A percentile compares a stretch with the other conserved stretches of the same genome.
phyloP scores from a whole-genome alignment of 1,140 invertebrate genomes.

The Drepana arcuata region DNA sequence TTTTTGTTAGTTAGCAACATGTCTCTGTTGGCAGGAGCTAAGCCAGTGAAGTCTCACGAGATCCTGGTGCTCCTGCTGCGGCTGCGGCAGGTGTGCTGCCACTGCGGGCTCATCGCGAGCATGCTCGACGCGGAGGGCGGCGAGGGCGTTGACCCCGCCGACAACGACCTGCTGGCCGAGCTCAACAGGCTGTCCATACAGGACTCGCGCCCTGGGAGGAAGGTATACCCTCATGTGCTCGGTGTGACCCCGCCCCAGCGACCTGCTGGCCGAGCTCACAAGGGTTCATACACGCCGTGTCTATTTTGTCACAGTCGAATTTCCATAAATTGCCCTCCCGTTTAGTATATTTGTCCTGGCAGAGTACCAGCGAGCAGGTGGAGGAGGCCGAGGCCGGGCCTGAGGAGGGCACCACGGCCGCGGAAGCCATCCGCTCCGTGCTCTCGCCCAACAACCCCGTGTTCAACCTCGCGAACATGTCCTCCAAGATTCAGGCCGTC shows the following conservation, averaged over 20 bases:
- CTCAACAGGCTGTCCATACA: conserved; percentile 74
- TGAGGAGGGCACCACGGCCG: conserved; percentile 47
- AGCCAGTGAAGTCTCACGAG: conserved; percentile 79
- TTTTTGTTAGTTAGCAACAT: no score
- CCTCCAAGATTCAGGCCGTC: conserved; percentile 78
- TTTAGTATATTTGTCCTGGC: no score
- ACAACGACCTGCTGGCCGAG: conserved; percentile 75
- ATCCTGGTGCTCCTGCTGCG: conserved; percentile 88
- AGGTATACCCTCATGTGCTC: conserved; percentile 15
- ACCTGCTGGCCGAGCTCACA: no score
- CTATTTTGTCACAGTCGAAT: no score
- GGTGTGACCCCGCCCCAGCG: no score
- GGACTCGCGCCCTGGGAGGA: conserved; percentile 31
- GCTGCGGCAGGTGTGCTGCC: conserved; percentile 90
- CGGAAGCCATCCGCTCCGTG: conserved; percentile 70
- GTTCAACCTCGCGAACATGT: conserved; percentile 73
- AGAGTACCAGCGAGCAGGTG: conserved; percentile 16
- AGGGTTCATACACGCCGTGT: no score
- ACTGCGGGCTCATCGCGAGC: conserved; percentile 82
- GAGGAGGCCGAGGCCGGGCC: no score
- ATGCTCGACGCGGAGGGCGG: conserved; percentile 75
- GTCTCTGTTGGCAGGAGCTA: conserved; percentile 58
- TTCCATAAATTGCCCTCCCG: no score
- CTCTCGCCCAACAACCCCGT: conserved; percentile 80
- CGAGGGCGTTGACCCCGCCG: conserved; percentile 35